Percentiles rank a stretch among this genome's conserved stretches.
Conservation (phyloP, 2,797 vertebrate species). For the Chloroceryle amazona region DNA sequence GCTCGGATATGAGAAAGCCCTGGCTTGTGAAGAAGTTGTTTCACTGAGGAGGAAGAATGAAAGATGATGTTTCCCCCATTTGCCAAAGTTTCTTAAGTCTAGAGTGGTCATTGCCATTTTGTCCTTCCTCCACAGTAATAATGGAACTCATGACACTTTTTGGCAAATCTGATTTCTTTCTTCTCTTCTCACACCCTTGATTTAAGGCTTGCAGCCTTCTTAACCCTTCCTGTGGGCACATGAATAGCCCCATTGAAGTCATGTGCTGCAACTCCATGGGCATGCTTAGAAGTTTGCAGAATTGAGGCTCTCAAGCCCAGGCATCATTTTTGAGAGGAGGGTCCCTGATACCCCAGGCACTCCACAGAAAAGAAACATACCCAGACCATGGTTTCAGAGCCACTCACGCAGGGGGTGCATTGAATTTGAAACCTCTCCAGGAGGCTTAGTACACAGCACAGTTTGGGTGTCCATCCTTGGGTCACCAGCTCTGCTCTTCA, state of each 20-base stretch:
- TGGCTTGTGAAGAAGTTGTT: background rate
- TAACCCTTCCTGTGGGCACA: background rate
- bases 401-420: rapidly evolving
- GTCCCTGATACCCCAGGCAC: background rate
- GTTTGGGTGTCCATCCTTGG: rapidly evolving
- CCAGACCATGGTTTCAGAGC: background rate
- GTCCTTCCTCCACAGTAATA: background rate
- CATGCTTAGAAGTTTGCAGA: background rate
- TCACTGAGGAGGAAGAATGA: background rate
- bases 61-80: background rate
- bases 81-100: background rate
- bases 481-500: background rate
- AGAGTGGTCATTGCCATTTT: background rate
- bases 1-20: background rate
- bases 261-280: rapidly evolving
- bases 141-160: background rate
- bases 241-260: background rate
- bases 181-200: background rate
- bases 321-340: background rate
- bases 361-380: background rate
- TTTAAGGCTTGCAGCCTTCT: background rate
- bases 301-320: background rate
- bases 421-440: background rate
- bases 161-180: background rate
- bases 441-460: rapidly evolving